Evolutionary conservation across 2,797 vertebrate species (phyloP).

Genomic region (Myiotriccus ornatus): DNA sequence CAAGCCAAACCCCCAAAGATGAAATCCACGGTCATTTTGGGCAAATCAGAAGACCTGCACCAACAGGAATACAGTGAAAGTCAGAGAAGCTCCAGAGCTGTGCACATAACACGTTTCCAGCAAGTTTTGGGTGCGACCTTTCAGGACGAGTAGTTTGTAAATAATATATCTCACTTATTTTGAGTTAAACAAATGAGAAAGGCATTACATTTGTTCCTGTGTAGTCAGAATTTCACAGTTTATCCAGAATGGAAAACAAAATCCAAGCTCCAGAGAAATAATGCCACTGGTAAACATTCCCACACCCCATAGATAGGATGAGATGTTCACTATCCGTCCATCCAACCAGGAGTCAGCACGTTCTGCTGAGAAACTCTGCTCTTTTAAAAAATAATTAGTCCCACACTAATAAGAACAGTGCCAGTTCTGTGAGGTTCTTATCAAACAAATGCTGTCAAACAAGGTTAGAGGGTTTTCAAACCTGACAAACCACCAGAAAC

Average conservation of each 20-base stretch:
- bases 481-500: neutral
- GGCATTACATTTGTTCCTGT: neutral
- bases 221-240: neutral
- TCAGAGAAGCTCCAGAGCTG: neutral
- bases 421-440: neutral
- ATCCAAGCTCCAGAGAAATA: neutral
- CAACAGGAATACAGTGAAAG: neutral
- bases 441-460: neutral
- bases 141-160: neutral
- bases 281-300: neutral
- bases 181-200: neutral
- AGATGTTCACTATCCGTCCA: neutral
- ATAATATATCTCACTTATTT: neutral
- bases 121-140: neutral
- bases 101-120: neutral
- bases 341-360: fast-evolving
- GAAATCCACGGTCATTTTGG: neutral
- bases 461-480: neutral
- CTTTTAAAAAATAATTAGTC: neutral
- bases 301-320: fast-evolving
- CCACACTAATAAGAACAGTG: neutral
- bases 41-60: neutral
- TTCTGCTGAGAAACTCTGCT: neutral
- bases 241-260: neutral
- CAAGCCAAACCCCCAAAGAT: neutral